phyloP scores from a whole-genome alignment of 1,140 invertebrate genomes.

The Calephelis virginiensis region DNA sequence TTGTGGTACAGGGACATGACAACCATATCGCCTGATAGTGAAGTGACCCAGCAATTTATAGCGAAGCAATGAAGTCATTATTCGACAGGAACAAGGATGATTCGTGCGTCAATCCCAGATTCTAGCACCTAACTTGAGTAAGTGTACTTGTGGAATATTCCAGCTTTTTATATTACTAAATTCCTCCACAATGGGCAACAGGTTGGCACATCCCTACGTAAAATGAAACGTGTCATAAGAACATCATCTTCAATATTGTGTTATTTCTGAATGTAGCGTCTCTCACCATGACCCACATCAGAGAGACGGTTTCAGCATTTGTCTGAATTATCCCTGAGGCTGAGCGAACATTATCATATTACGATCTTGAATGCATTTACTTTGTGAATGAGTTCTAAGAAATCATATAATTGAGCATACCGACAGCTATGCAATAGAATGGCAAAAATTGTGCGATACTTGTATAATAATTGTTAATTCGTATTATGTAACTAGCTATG shows the following conservation, averaged over 20 bases:
- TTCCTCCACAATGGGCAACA: neutral
- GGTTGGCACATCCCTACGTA: neutral
- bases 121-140: too few relatives aligned
- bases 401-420: neutral
- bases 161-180: neutral
- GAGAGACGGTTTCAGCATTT: conserved; percentile 31
- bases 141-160: too few relatives aligned
- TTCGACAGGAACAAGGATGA: too few relatives aligned
- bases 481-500: too few relatives aligned
- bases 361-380: conserved; percentile 31
- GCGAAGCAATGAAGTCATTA: too few relatives aligned
- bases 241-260: conserved; percentile 2
- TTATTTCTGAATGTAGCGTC: conserved; percentile 16
- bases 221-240: neutral
- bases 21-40: too few relatives aligned
- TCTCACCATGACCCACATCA: conserved; percentile 25
- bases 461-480: too few relatives aligned
- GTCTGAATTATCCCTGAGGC: conserved; percentile 43
- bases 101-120: too few relatives aligned
- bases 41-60: too few relatives aligned
- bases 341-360: conserved; percentile 38
- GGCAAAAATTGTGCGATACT: too few relatives aligned
- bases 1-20: too few relatives aligned
- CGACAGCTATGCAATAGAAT: too few relatives aligned
- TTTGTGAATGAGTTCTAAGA: conserved; percentile 7